Percentiles rank a stretch among this genome's conserved stretches.
These are phyloP conservation scores for Drosophila willistoni DNA, from an alignment of 1,140 invertebrate genomes.

Conservation along the genomic window DNA sequence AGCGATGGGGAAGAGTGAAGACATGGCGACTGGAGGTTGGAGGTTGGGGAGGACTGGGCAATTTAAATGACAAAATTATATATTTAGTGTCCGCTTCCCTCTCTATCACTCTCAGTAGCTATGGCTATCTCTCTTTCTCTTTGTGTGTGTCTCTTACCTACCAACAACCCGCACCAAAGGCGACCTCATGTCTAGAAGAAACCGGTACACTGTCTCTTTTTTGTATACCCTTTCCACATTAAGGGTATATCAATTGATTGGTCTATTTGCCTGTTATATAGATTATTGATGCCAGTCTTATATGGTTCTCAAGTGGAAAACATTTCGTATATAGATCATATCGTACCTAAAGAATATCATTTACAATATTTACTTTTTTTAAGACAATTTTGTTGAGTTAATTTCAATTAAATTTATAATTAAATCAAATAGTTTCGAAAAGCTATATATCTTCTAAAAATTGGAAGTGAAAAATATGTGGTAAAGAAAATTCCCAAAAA, in stretches of 20 bases:
- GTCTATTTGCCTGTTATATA: too few species aligned
- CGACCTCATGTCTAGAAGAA: slow-evolving; percentile 46
- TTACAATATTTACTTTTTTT: too few species aligned
- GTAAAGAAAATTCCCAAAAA: too few species aligned
- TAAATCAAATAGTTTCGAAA: too few species aligned
- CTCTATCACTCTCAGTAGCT: slow-evolving; percentile 13
- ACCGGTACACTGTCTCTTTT: slow-evolving; percentile 54
- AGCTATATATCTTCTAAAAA: too few species aligned
- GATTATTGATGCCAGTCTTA: too few species aligned
- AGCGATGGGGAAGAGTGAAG: neutral
- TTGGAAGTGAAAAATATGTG: too few species aligned
- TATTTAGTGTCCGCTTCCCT: slow-evolving; percentile 60
- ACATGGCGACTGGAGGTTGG: neutral
- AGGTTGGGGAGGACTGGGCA: slow-evolving; percentile 42
- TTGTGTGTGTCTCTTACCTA: slow-evolving; percentile 4
- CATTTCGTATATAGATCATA: too few species aligned
- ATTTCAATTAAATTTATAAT: too few species aligned
- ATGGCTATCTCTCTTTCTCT: slow-evolving; percentile 3
- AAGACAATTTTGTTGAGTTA: too few species aligned
- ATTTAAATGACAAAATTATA: slow-evolving; percentile 81
- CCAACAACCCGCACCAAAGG: slow-evolving; percentile 7
- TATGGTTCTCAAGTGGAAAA: too few species aligned
- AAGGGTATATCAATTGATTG: neutral
- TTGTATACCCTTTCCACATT: neutral
- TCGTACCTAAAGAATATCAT: too few species aligned